These are phyloP conservation scores for Emydura subglobosa DNA, from an alignment of 2,113 vertebrate genomes.

Conservation along the genomic window DNA sequence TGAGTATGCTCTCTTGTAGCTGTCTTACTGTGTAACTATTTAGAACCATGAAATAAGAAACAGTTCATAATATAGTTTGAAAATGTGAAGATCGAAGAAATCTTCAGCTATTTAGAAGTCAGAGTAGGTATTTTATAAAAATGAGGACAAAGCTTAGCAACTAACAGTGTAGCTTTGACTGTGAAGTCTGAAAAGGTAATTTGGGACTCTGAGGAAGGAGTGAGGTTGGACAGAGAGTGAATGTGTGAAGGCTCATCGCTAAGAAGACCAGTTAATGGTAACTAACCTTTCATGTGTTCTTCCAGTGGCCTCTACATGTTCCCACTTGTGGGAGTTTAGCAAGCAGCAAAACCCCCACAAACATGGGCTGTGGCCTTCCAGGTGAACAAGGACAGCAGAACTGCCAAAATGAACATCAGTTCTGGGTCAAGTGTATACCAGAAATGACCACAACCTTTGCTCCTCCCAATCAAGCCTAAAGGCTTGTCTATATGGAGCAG, in stretches of 20 bases:
- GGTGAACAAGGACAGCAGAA: background rate
- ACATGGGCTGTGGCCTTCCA: background rate
- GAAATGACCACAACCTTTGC: background rate
- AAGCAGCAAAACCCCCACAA: too few relatives aligned
- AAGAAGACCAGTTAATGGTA: accelerated
- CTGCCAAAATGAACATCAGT: background rate
- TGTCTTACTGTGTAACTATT: background rate
- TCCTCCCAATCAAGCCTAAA: too few relatives aligned
- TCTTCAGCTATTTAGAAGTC: background rate
- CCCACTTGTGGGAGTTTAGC: background rate
- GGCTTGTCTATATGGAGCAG: too few relatives aligned
- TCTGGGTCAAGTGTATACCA: background rate
- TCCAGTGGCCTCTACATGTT: accelerated
- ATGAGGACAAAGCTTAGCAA: background rate
- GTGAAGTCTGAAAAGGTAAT: accelerated
- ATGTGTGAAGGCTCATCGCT: accelerated
- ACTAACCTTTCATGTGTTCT: background rate
- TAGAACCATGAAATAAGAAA: background rate
- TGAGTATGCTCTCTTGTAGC: accelerated
- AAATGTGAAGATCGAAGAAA: background rate
- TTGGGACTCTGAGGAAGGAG: background rate
- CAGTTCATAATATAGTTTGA: background rate
- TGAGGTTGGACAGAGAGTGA: background rate
- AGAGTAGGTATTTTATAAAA: background rate
- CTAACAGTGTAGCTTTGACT: background rate